Conservation (phyloP, 2,797 vertebrate genomes). For the Labeo calbasu region DNA sequence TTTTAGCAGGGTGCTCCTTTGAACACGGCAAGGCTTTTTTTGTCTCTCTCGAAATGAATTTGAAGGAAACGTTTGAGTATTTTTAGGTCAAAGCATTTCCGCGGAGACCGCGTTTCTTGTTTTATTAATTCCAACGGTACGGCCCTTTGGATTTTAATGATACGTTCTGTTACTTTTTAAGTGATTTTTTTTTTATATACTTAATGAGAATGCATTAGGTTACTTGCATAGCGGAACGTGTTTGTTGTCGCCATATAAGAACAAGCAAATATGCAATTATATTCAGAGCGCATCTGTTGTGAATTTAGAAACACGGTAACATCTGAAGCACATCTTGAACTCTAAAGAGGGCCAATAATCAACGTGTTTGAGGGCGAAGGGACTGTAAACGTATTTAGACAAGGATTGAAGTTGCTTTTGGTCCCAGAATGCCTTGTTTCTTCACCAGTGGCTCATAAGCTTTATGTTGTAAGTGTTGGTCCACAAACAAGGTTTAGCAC, state of each 20-base stretch:
- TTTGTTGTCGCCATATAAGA: conserved; percentile 15
- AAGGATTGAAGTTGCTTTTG: neutral
- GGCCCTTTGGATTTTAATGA: conserved; percentile 38
- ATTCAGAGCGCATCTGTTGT: neutral
- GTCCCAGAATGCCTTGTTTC: neutral
- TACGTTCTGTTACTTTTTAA: conserved; percentile 29
- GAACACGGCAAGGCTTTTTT: conserved; percentile 49
- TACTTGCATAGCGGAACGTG: conserved; percentile 4
- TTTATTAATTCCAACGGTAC: conserved; percentile 34
- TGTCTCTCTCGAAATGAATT: conserved; percentile 48
- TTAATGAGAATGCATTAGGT: conserved; percentile 34
- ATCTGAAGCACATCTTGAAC: conserved; percentile 19
- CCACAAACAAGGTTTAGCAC: conserved; percentile 63
- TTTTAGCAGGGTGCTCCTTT: conserved; percentile 57
- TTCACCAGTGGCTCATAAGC: neutral
- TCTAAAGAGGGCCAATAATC: conserved; percentile 21
- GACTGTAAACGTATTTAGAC: neutral
- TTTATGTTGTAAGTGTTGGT: conserved; percentile 63
- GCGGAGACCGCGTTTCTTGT: conserved; percentile 31
- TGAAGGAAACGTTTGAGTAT: conserved; percentile 56
- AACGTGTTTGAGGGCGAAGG: conserved; percentile 6
- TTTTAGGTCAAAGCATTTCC: conserved; percentile 53
- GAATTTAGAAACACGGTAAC: conserved; percentile 7
- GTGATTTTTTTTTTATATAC: conserved; percentile 15
- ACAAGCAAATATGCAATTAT: conserved; percentile 21